Conservation (phyloP, 2,797 vertebrate species). For the Paedocypris micromegethes region DNA sequence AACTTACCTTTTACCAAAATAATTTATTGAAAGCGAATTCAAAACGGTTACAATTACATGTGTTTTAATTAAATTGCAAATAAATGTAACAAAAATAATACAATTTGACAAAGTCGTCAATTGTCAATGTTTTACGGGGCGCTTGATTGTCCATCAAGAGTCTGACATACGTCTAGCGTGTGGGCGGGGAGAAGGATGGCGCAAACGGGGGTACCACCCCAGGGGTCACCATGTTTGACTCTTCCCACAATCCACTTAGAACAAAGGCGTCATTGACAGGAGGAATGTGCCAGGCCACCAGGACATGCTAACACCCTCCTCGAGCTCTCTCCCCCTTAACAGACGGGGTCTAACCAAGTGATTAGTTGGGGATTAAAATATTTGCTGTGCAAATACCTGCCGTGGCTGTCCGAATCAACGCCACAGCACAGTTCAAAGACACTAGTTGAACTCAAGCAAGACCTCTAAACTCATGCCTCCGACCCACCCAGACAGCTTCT, state of each 20-base stretch:
- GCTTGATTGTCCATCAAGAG: neutral
- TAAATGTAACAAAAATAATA: too few relatives aligned
- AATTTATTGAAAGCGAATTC: too few relatives aligned
- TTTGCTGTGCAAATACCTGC: constrained; percentile 98
- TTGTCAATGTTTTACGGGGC: neutral
- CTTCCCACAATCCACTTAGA: constrained; percentile 64
- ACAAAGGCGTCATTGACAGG: constrained; percentile 63
- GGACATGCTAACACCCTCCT: constrained; percentile 47
- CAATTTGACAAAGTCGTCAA: neutral
- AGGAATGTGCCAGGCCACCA: constrained; percentile 71
- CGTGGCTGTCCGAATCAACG: constrained; percentile 75
- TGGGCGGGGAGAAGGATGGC: constrained; percentile 21
- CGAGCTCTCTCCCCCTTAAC: constrained; percentile 53
- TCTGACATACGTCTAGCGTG: constrained; percentile 20
- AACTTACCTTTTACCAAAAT: too few relatives aligned
- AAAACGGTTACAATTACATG: too few relatives aligned
- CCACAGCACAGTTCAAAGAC: constrained; percentile 73
- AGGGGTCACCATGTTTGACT: constrained; percentile 60
- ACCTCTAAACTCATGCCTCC: constrained; percentile 63
- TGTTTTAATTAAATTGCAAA: too few relatives aligned
- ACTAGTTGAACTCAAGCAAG: constrained; percentile 60
- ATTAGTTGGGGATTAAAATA: constrained; percentile 99
- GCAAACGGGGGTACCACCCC: constrained; percentile 44
- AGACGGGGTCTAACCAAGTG: constrained; percentile 86
- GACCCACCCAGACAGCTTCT: constrained; percentile 54